phyloP scores from a whole-genome alignment of 2,797 vertebrate species.

The Paedocypris micromegethes region DNA sequence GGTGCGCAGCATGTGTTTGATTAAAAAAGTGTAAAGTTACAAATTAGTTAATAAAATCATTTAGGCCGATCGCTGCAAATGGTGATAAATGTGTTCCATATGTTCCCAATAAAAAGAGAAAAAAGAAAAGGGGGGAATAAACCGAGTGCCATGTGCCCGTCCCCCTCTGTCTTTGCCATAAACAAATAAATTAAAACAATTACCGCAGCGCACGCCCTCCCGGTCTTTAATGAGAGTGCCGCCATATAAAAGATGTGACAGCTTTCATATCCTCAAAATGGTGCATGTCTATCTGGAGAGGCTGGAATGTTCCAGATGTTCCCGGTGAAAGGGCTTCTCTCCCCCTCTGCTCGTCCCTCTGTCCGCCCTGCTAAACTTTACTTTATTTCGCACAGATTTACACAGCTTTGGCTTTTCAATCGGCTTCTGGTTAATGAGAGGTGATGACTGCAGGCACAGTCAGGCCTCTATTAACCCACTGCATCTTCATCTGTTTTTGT shows the following conservation, averaged over 20 bases:
- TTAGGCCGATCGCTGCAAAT: conserved; percentile 66
- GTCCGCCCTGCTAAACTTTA: conserved; percentile 28
- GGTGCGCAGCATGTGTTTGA: conserved; percentile 68
- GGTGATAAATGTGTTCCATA: conserved; percentile 72
- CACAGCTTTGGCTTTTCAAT: conserved; percentile 23
- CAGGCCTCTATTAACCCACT: conserved; percentile 33
- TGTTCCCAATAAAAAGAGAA: conserved; percentile 68
- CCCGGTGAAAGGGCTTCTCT: conserved; percentile 31
- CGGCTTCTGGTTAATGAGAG: conserved; percentile 32
- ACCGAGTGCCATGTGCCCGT: conserved; percentile 65
- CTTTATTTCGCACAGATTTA: conserved; percentile 20
- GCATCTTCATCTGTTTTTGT: conserved; percentile 18
- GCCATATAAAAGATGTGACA: conserved; percentile 62
- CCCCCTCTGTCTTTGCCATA: conserved; percentile 69
- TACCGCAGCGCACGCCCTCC: conserved; percentile 56
- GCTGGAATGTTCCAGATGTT: conserved; percentile 55
- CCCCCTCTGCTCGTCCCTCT: conserved; percentile 41
- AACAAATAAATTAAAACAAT: conserved; percentile 80
- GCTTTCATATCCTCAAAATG: conserved; percentile 59
- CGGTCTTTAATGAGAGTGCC: conserved; percentile 60
- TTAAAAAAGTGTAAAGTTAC: conserved; percentile 72
- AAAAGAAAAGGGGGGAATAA: conserved; percentile 1
- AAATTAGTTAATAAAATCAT: conserved; percentile 72
- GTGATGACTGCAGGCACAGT: conserved; percentile 24
- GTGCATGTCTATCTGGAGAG: conserved; percentile 58